Base-by-base conservation (phyloP, 2,888 invertebrate species). In the Epicampocera succincta region DNA sequence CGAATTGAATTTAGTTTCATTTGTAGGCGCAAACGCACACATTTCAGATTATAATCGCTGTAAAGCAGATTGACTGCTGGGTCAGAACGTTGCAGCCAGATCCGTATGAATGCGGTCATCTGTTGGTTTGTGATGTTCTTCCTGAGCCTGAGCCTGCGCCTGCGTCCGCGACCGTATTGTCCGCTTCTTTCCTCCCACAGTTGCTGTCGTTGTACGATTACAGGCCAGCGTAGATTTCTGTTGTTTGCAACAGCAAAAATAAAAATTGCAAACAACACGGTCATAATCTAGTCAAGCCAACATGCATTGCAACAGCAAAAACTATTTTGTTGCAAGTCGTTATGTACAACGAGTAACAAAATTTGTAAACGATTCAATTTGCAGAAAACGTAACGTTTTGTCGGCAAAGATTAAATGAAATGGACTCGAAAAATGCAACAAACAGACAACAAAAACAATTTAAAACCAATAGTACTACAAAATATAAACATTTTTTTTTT, bases 291-390 rank as follows among this genome's bases (percentile, higher is more conserved):
- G 77, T 58, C 73, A 46, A 44, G 65, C 56, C 46, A 65, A 81
- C 68, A 81, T 54, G 44, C 44, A 80, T 58, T 38, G 17, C 46
- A 65, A 50, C 33, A 60, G n/a, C 69, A 65, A 77, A 78, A 69
- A 66, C 69, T 82, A 56, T 78, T 66, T 82, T 78, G 78, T 78
- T 78, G 82, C 82, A 69, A 82, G 74, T 82, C 88, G 88, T 87
- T 87, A 86, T 87, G 88, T 87, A 88, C 88, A 88, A 88, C 88
- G 88, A 88, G 88, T 86, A 88, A 88, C 88, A 88, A 88, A 88
- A 88, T 88, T 88, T 88, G 87, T 88, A 82, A 88, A 88, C 87
- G 87, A 88, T 88, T 88, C 87, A 88, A 88, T 88, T 88, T 88
- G 87, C 87, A 88, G 80, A 78, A 82, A 82, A 82, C 77, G 82